phyloP scores from a whole-genome alignment of 2,888 invertebrate genomes.

The Phasia obesa region DNA sequence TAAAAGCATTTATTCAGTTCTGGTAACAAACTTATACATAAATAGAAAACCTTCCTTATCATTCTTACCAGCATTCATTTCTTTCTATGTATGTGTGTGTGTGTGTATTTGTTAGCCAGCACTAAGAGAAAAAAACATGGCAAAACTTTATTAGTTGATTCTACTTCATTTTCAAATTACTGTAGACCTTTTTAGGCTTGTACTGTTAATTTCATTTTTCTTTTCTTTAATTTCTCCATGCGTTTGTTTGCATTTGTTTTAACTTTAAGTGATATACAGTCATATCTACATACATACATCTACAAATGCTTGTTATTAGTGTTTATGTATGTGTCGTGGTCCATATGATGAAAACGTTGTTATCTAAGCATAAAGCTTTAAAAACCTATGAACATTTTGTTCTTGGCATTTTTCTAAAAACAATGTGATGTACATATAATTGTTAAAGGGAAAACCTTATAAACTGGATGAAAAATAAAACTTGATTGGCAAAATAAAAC shows the following conservation, averaged over 20 bases:
- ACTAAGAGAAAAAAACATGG: not conserved
- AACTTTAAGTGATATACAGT: not conserved
- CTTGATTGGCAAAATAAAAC: too few species aligned
- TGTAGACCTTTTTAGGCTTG: constrained; percentile 49
- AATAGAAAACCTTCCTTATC: not conserved
- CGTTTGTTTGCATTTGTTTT: not conserved
- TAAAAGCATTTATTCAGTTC: constrained; percentile 51
- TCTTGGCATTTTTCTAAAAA: too few species aligned
- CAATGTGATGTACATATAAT: too few species aligned
- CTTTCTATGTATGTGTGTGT: not conserved
- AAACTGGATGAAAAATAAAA: too few species aligned
- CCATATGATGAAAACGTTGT: too few species aligned
- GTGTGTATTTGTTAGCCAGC: constrained; percentile 27
- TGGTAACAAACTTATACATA: not conserved
- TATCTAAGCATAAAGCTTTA: too few species aligned
- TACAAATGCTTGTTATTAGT: too few species aligned
- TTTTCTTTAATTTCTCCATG: constrained; percentile 33
- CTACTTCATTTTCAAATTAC: constrained; percentile 46
- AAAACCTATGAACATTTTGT: too few species aligned
- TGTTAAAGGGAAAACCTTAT: too few species aligned
- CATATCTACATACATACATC: not conserved
- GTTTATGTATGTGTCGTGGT: too few species aligned
- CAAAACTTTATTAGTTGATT: constrained; percentile 44
- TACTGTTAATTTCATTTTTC: constrained; percentile 19
- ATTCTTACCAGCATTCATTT: not conserved